A percentile compares a stretch with the other conserved stretches of the same genome.
Evolutionary conservation across 2,888 invertebrate genomes (phyloP).

Genomic region (Eupeodes luniger): DNA sequence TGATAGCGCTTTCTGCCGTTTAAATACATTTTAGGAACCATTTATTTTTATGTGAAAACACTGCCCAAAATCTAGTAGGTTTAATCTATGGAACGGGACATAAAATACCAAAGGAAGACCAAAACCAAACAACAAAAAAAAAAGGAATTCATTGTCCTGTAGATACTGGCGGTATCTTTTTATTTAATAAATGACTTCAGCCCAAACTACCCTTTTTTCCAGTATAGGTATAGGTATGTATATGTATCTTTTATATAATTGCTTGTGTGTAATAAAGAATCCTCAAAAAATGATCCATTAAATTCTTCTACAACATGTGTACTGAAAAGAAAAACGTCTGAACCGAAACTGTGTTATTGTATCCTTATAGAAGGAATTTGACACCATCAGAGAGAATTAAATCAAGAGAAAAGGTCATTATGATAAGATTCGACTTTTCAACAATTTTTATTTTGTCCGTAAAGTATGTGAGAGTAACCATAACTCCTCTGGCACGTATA

Average conservation of each 20-base stretch:
- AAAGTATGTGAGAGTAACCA: slow-evolving; percentile 23
- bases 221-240: too few relatives aligned
- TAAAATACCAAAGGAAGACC: not conserved
- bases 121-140: not conserved
- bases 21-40: too few relatives aligned
- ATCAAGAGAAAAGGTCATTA: slow-evolving; percentile 23
- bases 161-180: not conserved
- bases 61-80: too few relatives aligned
- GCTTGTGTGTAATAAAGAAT: not conserved
- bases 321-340: not conserved
- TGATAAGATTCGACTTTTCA: slow-evolving; percentile 36
- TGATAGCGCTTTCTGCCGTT: too few relatives aligned
- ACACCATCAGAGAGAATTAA: not conserved
- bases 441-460: not conserved
- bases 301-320: slow-evolving; percentile 11
- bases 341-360: slow-evolving; percentile 3
- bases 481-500: slow-evolving; percentile 47
- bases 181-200: slow-evolving; percentile 6
- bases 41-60: too few relatives aligned
- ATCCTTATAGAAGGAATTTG: not conserved
- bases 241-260: not conserved
- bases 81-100: too few relatives aligned
- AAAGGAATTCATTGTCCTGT: not conserved
- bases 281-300: slow-evolving; percentile 18
- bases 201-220: not conserved